A percentile compares a stretch with the other conserved stretches of the same genome.
These are phyloP conservation scores for Drosophila rellima DNA, from an alignment of 2,888 invertebrate genomes.

Conservation along the genomic window DNA sequence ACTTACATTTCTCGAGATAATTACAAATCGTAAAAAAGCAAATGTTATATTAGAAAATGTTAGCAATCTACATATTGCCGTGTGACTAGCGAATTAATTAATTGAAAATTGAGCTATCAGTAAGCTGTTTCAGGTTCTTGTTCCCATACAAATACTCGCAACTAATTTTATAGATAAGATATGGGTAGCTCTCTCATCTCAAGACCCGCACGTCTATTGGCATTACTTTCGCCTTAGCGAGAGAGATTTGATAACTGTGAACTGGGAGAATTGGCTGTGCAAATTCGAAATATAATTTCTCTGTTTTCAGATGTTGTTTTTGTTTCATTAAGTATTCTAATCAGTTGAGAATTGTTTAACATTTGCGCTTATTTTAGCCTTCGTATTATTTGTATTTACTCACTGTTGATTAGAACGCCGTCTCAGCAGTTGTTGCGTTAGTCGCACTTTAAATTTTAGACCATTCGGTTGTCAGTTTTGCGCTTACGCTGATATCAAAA, in stretches of 20 bases:
- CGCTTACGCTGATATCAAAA: slow-evolving; percentile 2
- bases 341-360: slow-evolving; percentile 59
- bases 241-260: slow-evolving; percentile 20
- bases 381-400: slow-evolving; percentile 67
- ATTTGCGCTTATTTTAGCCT: slow-evolving; percentile 68
- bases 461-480: slow-evolving; percentile 50
- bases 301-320: slow-evolving; percentile 20
- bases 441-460: slow-evolving; percentile 58
- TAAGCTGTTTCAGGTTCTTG: slow-evolving; percentile 21
- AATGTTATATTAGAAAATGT: neutral
- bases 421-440: slow-evolving; percentile 43
- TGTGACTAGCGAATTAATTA: slow-evolving; percentile 35
- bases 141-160: slow-evolving; percentile 4
- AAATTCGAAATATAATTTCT: slow-evolving; percentile 48
- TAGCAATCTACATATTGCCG: slow-evolving; percentile 17
- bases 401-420: slow-evolving; percentile 61
- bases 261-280: slow-evolving; percentile 40
- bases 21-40: neutral
- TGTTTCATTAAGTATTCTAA: slow-evolving; percentile 65
- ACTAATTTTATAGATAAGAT: slow-evolving; percentile 51
- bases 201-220: neutral
- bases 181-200: slow-evolving; percentile 19
- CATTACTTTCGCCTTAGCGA: slow-evolving; percentile 57
- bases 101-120: slow-evolving; percentile 47
- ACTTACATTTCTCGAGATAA: neutral